phyloP scores from a whole-genome alignment of 2,797 vertebrate species.

The Neostethus bicornis region DNA sequence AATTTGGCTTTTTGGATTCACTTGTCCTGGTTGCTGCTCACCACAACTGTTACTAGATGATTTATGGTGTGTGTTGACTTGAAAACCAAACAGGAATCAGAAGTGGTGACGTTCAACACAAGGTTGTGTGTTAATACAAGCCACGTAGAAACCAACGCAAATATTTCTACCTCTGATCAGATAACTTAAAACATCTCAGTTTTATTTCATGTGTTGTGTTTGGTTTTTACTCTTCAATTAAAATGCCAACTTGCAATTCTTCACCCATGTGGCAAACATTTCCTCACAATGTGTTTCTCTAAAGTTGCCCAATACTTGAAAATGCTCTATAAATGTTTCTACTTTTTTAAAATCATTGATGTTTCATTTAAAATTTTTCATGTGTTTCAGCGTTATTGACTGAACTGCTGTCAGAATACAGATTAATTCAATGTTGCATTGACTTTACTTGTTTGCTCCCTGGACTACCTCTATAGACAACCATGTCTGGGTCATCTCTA shows the following conservation, averaged over 20 bases:
- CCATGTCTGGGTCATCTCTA: slow-evolving; percentile 48
- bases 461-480: slow-evolving; percentile 76
- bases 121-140: no score
- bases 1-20: neutral
- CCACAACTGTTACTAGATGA: slow-evolving; percentile 10
- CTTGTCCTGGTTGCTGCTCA: slow-evolving; percentile 10
- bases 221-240: slow-evolving; percentile 22
- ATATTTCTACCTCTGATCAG: neutral
- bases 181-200: neutral
- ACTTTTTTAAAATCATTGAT: slow-evolving; percentile 29
- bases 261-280: slow-evolving; percentile 6
- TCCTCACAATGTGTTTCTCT: slow-evolving; percentile 30
- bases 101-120: no score
- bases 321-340: slow-evolving; percentile 33
- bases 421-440: slow-evolving; percentile 55
- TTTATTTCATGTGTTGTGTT: slow-evolving; percentile 20
- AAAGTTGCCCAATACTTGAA: slow-evolving; percentile 52
- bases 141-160: neutral
- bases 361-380: slow-evolving; percentile 41
- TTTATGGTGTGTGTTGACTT: neutral
- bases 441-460: slow-evolving; percentile 57
- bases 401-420: slow-evolving; percentile 54
- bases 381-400: slow-evolving; percentile 70
- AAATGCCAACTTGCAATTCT: slow-evolving; percentile 5
- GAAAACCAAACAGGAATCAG: neutral